Evolutionary conservation across 2,113 vertebrate species (phyloP).

Genomic region (Cranoglanis bouderius): DNA sequence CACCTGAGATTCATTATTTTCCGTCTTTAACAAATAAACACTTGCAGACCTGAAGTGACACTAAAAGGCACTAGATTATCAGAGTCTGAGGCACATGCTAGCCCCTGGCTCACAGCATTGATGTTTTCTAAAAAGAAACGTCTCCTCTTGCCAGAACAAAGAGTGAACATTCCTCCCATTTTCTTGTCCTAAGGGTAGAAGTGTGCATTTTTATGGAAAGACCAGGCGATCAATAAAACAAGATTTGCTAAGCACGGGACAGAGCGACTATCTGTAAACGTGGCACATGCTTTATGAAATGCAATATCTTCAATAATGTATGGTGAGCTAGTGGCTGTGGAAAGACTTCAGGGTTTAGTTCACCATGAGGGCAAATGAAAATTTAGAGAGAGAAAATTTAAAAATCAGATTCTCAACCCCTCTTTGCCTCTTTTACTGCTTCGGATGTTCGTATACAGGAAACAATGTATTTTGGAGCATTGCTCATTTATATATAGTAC

Average conservation of each 20-base stretch:
- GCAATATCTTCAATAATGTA: slow-evolving; percentile 51
- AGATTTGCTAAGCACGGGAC: slow-evolving; percentile 37
- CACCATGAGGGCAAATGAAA: not conserved
- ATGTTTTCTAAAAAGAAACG: slow-evolving; percentile 7
- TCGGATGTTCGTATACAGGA: not conserved
- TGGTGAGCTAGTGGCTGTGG: slow-evolving; percentile 29
- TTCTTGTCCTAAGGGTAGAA: slow-evolving; percentile 53
- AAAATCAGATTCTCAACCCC: not conserved
- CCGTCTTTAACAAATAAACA: not conserved
- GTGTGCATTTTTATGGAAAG: slow-evolving; percentile 62
- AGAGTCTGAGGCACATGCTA: not conserved
- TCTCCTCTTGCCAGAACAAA: slow-evolving; percentile 16
- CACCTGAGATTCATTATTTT: not conserved
- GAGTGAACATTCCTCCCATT: slow-evolving; percentile 50
- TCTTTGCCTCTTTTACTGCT: not conserved
- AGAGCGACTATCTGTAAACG: slow-evolving; percentile 29
- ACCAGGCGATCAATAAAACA: slow-evolving; percentile 54
- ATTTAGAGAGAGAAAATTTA: not conserved
- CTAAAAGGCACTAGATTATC: not conserved
- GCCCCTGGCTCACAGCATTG: slow-evolving; percentile 18
- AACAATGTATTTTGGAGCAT: not conserved
- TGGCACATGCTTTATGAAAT: slow-evolving; percentile 49
- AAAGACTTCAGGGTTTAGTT: slow-evolving; percentile 27
- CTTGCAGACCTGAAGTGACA: not conserved
- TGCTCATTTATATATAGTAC: not conserved